phyloP scores from a whole-genome alignment of 1,140 invertebrate genomes.

The Solenopsis invicta region DNA sequence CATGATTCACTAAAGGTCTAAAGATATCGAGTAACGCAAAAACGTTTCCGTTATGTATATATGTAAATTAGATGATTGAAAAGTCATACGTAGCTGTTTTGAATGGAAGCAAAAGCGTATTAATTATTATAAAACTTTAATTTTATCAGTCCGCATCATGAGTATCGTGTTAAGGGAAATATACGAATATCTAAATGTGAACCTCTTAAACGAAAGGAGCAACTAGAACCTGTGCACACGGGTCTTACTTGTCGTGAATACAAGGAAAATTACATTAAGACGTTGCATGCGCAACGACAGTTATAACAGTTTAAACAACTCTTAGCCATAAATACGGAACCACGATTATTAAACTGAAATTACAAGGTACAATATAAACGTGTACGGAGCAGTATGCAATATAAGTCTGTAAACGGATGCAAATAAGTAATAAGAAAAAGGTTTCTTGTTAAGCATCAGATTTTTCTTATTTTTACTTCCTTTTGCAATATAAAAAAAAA shows the following conservation, averaged over 20 bases:
- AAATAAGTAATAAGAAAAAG: not conserved
- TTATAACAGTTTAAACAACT: conserved; percentile 5
- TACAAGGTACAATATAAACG: not conserved
- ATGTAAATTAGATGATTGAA: conserved; percentile 34
- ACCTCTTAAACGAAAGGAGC: not conserved
- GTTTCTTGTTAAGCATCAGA: not conserved
- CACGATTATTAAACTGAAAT: conserved; percentile 5
- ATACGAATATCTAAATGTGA: not conserved
- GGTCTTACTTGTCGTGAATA: not conserved
- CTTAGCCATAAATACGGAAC: not conserved
- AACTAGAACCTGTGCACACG: not conserved
- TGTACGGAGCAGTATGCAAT: not conserved
- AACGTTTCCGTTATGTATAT: not conserved
- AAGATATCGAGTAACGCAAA: conserved; percentile 45
- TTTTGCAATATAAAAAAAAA: not conserved
- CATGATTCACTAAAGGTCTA: conserved; percentile 46
- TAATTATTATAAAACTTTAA: conserved; percentile 19
- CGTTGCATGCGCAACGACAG: conserved; percentile 2
- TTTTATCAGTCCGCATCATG: not conserved
- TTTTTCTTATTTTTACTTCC: not conserved
- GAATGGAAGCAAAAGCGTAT: not conserved
- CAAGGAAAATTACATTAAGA: conserved; percentile 34
- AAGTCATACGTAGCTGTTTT: not conserved
- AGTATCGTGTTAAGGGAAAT: not conserved
- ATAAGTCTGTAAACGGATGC: not conserved